A percentile compares a stretch with the other conserved stretches of the same genome.
Conservation (phyloP, 2,888 invertebrate species). For the Sinelater perroti region DNA sequence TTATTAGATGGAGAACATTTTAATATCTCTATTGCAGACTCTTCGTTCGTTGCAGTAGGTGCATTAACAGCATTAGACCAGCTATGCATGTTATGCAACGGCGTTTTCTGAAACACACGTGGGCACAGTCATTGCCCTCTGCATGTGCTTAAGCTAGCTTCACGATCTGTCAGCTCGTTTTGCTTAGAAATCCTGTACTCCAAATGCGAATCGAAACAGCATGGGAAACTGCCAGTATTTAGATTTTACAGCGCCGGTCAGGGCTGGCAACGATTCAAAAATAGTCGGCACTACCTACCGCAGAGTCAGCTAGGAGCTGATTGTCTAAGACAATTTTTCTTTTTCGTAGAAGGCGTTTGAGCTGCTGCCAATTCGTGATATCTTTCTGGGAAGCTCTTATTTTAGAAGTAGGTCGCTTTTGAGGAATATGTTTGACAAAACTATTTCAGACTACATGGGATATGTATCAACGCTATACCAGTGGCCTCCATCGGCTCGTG, state of each 20-base stretch:
- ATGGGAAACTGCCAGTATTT: not conserved
- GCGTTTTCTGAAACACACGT: constrained; percentile 30
- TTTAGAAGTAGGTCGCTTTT: constrained; percentile 7
- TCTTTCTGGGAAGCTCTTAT: constrained; percentile 2
- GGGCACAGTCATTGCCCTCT: constrained; percentile 38
- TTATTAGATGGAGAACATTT: too few relatives aligned
- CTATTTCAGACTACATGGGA: not conserved
- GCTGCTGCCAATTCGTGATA: constrained; percentile 8
- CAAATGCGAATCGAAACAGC: constrained; percentile 7
- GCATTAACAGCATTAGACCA: constrained; percentile 20
- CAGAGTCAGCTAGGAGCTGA: constrained; percentile 2
- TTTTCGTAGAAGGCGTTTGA: constrained; percentile 13
- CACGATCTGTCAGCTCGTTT: constrained; percentile 27
- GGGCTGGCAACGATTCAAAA: constrained; percentile 1
- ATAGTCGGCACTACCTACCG: constrained; percentile 11
- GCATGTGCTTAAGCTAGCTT: constrained; percentile 29
- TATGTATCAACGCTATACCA: too few relatives aligned
- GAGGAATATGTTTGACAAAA: not conserved
- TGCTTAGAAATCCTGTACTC: constrained; percentile 17
- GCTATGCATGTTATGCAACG: constrained; percentile 30
- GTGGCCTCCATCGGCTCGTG: too few relatives aligned
- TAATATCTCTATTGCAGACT: too few relatives aligned
- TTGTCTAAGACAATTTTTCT: constrained; percentile 4
- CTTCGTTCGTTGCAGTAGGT: constrained; percentile 14
- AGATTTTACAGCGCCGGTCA: not conserved